Evolutionary conservation across 2,113 vertebrate genomes (phyloP), one percentile per base, ranked within the genome.

Genomic region (Chionomys nivalis): DNA sequence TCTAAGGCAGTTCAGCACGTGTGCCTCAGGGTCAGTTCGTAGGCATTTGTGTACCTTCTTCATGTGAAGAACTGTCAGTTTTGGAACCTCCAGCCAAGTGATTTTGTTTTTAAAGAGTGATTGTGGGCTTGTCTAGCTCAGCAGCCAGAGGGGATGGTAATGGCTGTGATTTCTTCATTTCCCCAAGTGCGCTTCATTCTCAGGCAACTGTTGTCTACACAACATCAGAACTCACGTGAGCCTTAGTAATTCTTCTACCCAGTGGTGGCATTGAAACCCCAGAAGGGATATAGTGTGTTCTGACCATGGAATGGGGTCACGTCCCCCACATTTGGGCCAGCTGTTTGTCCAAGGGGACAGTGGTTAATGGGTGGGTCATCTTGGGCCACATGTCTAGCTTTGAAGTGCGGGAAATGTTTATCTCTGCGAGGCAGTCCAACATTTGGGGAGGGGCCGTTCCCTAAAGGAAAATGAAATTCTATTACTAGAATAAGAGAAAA

Each of bases 401-500:
- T 72, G 73, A 90, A 81, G 31, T 39, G 49, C 47, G 65, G 17
- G 42, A 92, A 58, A 95, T 86, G n/a, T 61, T 90, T 72, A 58
- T 75, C 58, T 66, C 61, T 78, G 63, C 7, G 79, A 42, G n/a
- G 75, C 11, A 36, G 13, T 49, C 75, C 49, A 58, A 19, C 88
- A 83, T 61, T 49, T 49, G 39, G 44, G 44, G 61, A 93, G 82
- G 58, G 31, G 39, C 14, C 44, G 26, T 73, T 66, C 36, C 61
- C 61, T 68, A 78, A 77, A 89, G 83, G 36, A 93, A 88, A 93
- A 89, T 77, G 88, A 19, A 39, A 49, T 89, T 76, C 31, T 90
- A 3, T 95, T 63, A 78, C 42, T 77, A 68, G 75, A 93, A 70
- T 89, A 75, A 89, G 52, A 42, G 66, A 89, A 93, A 94, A 39